Conservation (phyloP, 2,888 invertebrate species). For the Catocala nupta region DNA sequence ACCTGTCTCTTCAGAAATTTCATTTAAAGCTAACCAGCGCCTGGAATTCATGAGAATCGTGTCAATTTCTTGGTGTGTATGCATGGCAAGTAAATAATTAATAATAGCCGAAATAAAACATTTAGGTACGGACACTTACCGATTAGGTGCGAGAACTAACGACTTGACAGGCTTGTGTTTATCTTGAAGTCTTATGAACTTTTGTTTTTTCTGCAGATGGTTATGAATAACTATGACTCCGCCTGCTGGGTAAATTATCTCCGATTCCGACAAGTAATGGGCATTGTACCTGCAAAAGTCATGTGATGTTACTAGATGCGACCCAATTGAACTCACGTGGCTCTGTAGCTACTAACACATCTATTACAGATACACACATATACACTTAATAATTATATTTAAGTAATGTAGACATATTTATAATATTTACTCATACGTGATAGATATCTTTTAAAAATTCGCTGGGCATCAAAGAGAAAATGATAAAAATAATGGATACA, state of each 20-base stretch:
- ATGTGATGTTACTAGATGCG: background rate
- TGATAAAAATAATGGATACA: no score
- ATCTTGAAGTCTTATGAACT: slow-evolving; percentile 90
- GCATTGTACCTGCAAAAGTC: slow-evolving; percentile 87
- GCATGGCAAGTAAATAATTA: slow-evolving; percentile 10
- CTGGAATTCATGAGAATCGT: slow-evolving; percentile 69
- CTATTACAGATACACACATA: no score
- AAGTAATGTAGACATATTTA: no score
- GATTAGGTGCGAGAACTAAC: slow-evolving; percentile 89
- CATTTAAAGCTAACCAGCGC: slow-evolving; percentile 89
- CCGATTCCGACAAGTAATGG: slow-evolving; percentile 91
- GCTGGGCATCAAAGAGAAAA: no score
- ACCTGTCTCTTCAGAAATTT: slow-evolving; percentile 87
- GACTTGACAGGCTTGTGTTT: slow-evolving; percentile 89
- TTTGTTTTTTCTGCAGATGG: slow-evolving; percentile 90
- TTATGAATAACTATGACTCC: slow-evolving; percentile 92
- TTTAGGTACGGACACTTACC: slow-evolving; percentile 77
- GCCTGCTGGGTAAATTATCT: slow-evolving; percentile 93
- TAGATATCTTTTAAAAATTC: no score
- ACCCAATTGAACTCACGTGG: background rate
- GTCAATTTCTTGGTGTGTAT: background rate
- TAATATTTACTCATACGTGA: no score
- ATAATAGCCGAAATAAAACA: background rate
- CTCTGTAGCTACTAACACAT: background rate
- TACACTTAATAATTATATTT: no score